Base-by-base conservation (phyloP, 2,797 vertebrate genomes). In the Notolabrus celidotus region DNA sequence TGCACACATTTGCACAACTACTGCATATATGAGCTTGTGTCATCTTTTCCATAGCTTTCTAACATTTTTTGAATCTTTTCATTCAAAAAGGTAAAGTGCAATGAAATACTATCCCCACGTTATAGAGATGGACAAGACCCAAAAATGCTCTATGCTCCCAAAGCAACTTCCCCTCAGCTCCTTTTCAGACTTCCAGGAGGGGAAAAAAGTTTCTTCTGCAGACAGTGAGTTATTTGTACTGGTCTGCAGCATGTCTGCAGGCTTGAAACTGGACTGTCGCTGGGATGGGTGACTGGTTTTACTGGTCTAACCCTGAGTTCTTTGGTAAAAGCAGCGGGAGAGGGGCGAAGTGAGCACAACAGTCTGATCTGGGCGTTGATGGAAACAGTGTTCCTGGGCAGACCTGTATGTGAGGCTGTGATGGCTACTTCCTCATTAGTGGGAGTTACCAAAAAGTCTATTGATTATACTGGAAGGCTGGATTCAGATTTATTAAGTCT, bases 211-310 rank as follows among this genome's bases (percentile, higher is more conserved):
- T 43, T 71, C 71, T 56, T 65, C 57, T 78, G 81, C 46, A 87
- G 87, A 93, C 92, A 91, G 82, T 83, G 77, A 90, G 87, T 80
- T 90, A 87, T 89, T 92, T 92, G 89, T 92, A 33, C 71, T 75
- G 68, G 82, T 87, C 78, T 89, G 82, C 61, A 79, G 83, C 75
- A 45, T 78, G 84, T 91, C 88, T 92, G 84, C 80, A 79, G 60
- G 57, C 63, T 85, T 88, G 74, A 79, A n/a, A 84, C 58, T 87
- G 86, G 88, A 88, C 87, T 90, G 86, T 85, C 74, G 79, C 86
- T 83, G 71, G 71, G 84, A 92, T 81, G 90, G 89, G 86, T 87
- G 91, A 89, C 86, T 89, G 90, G 89, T 90, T 93, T 92, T 91
- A 92, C 89, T 91, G 89, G 89, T 89, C 89, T 88, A 52, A 66